Evolutionary conservation across 2,888 invertebrate genomes (phyloP), one percentile per base, ranked within the genome.

Genomic region (Nomada ruficornis): DNA sequence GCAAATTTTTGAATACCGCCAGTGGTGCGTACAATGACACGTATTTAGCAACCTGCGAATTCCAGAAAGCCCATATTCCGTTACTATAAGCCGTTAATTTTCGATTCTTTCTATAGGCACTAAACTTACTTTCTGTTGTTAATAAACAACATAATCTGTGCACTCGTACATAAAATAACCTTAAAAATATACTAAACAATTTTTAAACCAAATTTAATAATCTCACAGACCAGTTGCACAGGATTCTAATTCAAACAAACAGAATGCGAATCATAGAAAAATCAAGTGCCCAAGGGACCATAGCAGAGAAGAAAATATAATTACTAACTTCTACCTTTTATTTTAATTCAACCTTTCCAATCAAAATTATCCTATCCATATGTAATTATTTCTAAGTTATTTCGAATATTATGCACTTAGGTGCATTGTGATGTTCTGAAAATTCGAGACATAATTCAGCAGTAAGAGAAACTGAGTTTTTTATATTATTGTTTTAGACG

Each of bases 401-500:
- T 23, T 7, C 5, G 18, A 55, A 50, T 3, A 42, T 36, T 10
- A 36, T 13, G 20, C 7, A 10, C 52, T 42, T 44, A 20, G 29
- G 29, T 10, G 29, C 18, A 4, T 20, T 26, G 23, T 9, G 5
- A 1, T 10, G 13, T 29, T 26, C 2, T 3, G 2, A 18, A 55
- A 63, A 50, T 36, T 26, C 42, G 0, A 26, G 23, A 11, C 13
- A 11, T 13, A 4, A 15, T 59, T 0, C 2, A 20, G 18, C 0
- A 57, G 29, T 4, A 13, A n/a, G 9, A 13, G 15, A 18, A 54
- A 44, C 10, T 47, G n/a, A 26, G 2, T 9, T n/a, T 2, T 10
- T n/a, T 68, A 7, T 64, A 11, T 15, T 63, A 18, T 52, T 36
- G 9, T 88, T 84, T 23, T 63, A 91, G 91, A 84, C 88, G 71